phyloP scores from a whole-genome alignment of 2,888 invertebrate genomes.

The Spatulosminthurus flaviceps region DNA sequence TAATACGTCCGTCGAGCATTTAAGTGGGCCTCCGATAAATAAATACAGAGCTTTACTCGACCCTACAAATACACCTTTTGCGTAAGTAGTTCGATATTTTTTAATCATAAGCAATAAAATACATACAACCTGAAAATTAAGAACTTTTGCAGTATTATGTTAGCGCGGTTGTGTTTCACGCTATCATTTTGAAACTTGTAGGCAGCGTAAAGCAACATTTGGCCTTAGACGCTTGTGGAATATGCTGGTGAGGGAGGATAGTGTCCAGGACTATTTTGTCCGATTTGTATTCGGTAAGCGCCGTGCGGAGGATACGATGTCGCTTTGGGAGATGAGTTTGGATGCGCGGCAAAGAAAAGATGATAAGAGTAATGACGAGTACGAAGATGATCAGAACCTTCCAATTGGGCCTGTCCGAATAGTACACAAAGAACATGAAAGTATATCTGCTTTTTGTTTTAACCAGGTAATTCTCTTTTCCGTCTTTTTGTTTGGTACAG shows the following conservation, averaged over 20 bases:
- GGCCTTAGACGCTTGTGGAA: slow-evolving; percentile 83
- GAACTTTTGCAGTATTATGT: not conserved
- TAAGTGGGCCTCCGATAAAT: slow-evolving; percentile 78
- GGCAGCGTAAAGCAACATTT: slow-evolving; percentile 71
- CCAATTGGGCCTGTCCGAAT: slow-evolving; percentile 80
- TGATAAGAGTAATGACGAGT: slow-evolving; percentile 49
- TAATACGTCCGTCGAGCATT: slow-evolving; percentile 84
- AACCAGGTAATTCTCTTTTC: slow-evolving; percentile 76
- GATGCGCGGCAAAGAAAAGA: slow-evolving; percentile 54
- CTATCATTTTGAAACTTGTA: slow-evolving; percentile 63
- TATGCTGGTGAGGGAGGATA: slow-evolving; percentile 89
- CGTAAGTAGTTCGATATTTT: slow-evolving; percentile 68
- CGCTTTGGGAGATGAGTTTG: slow-evolving; percentile 66
- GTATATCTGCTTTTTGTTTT: slow-evolving; percentile 95
- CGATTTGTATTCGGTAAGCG: slow-evolving; percentile 91
- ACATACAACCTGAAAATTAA: too few relatives aligned
- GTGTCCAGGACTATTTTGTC: slow-evolving; percentile 93
- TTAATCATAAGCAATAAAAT: too few relatives aligned
- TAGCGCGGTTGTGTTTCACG: slow-evolving; percentile 16
- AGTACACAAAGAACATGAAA: slow-evolving; percentile 98
- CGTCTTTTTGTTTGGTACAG: too few relatives aligned
- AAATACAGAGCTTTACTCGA: slow-evolving; percentile 93
- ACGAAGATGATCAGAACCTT: slow-evolving; percentile 60
- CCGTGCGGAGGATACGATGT: slow-evolving; percentile 68
- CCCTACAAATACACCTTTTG: slow-evolving; percentile 94